Evolutionary conservation across 2,888 invertebrate species (phyloP), one percentile per base, ranked within the genome.

Genomic region (Agrenia bidenticulata): DNA sequence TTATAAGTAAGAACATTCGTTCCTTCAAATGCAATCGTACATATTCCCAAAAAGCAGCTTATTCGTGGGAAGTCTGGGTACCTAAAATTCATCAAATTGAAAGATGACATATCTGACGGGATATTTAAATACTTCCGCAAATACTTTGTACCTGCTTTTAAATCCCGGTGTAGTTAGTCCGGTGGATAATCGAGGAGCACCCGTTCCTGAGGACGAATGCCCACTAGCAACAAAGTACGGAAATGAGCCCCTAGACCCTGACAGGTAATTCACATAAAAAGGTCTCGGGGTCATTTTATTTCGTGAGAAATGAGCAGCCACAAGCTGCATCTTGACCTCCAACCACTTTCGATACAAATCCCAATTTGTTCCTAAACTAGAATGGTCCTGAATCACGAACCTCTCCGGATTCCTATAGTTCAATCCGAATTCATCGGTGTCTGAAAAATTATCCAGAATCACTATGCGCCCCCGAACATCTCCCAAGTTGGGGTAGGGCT

Each of bases 191-290:
- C 55, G 7, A 2, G 13, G 26, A 11, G 26, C 26, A 4, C 27
- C 26, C 2, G 26, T 55, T 7, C 27, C 55, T 15, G 55, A 13
- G 5, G 55, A 24, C 15, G 26, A 11, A 55, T 55, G 55, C 15
- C 55, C 55, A 55, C 55, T 55, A 11, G 55, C 55, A 2, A 55
- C 55, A 32, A 55, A 55, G 32, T 27, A 55, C 21, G 55, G 55
- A 27, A 55, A 55, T 17, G 55, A 24, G 2, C 55, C 55, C 11
- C 2, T 27, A 7, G 55, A 24, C 27, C 55, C 55, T 2, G 55
- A 55, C 2, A 55, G 32, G 27, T 55, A 55, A 27, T 24, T 55
- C n/a, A 55, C n/a, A 17, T 24, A 55, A 17, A 55, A 27, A 9
- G 5, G 13, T 32, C 5, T 4, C 4, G 24, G 4, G 17, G 11